phyloP scores from a whole-genome alignment of 2,888 invertebrate species.

The Idaea aversata region DNA sequence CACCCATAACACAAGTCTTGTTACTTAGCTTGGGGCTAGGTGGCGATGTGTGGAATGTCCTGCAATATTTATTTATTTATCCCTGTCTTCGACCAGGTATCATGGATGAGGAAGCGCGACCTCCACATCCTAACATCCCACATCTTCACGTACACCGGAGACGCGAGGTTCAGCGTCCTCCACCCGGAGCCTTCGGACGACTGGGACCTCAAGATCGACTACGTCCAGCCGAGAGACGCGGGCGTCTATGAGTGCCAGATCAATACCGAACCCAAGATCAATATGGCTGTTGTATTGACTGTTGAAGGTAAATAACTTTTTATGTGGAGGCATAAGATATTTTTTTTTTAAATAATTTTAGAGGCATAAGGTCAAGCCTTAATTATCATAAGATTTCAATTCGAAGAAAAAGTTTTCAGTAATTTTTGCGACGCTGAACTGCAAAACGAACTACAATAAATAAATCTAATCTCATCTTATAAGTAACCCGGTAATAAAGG shows the following conservation, averaged over 20 bases:
- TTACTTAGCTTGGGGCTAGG: too few relatives aligned
- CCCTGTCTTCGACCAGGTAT: constrained; percentile 80
- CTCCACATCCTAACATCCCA: constrained; percentile 90
- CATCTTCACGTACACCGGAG: constrained; percentile 93
- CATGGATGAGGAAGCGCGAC: constrained; percentile 90
- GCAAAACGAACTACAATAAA: too few relatives aligned
- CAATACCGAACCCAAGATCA: constrained; percentile 94
- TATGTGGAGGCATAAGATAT: background rate
- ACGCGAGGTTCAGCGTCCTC: constrained; percentile 90
- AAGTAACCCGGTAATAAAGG: too few relatives aligned
- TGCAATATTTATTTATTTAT: background rate
- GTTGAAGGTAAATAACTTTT: constrained; percentile 85
- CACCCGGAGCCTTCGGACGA: constrained; percentile 92
- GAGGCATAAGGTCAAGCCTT: too few relatives aligned
- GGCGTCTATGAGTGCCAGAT: constrained; percentile 94
- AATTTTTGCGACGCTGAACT: too few relatives aligned
- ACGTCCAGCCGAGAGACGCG: constrained; percentile 90
- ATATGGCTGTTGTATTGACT: constrained; percentile 88
- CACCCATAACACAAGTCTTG: too few relatives aligned
- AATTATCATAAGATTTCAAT: too few relatives aligned
- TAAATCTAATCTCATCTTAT: too few relatives aligned
- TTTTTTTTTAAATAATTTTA: too few relatives aligned
- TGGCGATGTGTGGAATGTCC: too few relatives aligned
- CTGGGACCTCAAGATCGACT: constrained; percentile 92
- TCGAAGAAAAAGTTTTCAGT: too few relatives aligned